Percentiles rank a stretch among this genome's conserved stretches.
Conservation (phyloP, 2,113 vertebrate genomes). For the Sardina pilchardus region DNA sequence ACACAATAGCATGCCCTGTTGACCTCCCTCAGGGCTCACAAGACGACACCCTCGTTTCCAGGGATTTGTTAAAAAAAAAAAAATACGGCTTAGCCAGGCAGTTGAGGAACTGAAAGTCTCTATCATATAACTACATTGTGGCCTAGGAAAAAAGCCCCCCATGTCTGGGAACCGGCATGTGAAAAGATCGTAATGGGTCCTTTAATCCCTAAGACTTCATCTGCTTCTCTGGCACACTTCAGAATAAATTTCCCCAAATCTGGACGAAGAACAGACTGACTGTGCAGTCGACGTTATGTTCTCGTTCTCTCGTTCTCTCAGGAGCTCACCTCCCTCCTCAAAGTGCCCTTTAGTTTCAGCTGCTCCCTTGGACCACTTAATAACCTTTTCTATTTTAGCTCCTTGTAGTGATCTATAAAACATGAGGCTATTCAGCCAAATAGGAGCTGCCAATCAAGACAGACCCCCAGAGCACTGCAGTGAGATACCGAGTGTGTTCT, state of each 20-base stretch:
- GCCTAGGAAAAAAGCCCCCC: not conserved
- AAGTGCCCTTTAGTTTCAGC: not conserved
- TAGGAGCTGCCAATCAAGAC: slow-evolving; percentile 3
- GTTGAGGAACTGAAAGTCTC: not conserved
- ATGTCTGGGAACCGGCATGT: not conserved
- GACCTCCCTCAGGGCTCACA: not conserved
- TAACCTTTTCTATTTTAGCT: not conserved
- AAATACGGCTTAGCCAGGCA: not conserved
- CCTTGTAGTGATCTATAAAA: slow-evolving; percentile 2
- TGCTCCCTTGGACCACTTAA: not conserved
- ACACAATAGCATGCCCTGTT: not conserved
- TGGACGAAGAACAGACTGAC: not conserved
- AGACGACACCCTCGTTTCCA: not conserved
- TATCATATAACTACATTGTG: not conserved
- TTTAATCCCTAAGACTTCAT: not conserved
- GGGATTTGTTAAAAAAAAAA: not conserved
- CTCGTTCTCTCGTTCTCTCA: not conserved
- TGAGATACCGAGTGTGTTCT: not conserved
- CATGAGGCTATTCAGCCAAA: slow-evolving; percentile 16
- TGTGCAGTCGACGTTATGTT: not conserved
- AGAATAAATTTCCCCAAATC: not conserved
- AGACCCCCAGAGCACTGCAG: slow-evolving; percentile 9
- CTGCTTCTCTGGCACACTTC: not conserved
- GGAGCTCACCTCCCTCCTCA: not conserved
- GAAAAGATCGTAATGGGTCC: not conserved